Conservation (phyloP, 2,113 vertebrate species). For the Archilochus colubris region DNA sequence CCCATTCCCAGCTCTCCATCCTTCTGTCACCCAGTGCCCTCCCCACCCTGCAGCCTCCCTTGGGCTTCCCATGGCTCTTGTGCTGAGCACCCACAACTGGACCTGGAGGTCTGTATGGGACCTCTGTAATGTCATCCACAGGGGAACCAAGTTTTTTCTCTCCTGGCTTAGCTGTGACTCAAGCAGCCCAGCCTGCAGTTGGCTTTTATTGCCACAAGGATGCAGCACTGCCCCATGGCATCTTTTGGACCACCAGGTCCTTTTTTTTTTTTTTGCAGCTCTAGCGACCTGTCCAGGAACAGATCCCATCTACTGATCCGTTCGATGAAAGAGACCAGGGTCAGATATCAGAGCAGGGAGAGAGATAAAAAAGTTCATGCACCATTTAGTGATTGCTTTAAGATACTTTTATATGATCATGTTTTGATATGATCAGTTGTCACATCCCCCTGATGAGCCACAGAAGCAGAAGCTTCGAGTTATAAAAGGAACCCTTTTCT, state of each 20-base stretch:
- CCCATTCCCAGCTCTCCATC: not conserved
- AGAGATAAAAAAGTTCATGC: not conserved
- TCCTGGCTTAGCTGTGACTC: not conserved
- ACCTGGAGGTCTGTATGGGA: not conserved
- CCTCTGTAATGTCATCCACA: not conserved
- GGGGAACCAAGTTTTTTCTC: not conserved
- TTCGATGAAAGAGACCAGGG: not conserved
- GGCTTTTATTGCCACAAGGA: not conserved
- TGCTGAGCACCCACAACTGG: not conserved
- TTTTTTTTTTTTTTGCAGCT: fast-evolving
- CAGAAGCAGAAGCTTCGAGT: fast-evolving
- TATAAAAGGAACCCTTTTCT: not conserved
- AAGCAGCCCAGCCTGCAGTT: not conserved
- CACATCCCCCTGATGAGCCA: fast-evolving
- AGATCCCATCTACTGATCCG: not conserved
- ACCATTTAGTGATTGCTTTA: not conserved
- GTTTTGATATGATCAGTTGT: fast-evolving
- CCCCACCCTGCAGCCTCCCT: not conserved
- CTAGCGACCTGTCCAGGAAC: not conserved
- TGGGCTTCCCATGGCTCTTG: not conserved
- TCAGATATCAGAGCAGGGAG: not conserved
- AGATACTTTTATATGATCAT: fast-evolving
- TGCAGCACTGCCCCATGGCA: not conserved
- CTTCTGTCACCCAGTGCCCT: not conserved
- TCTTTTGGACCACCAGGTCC: fast-evolving